These are phyloP conservation scores for Vulpes lagopus DNA, from an alignment of 2,113 vertebrate species.

Conservation along the genomic window DNA sequence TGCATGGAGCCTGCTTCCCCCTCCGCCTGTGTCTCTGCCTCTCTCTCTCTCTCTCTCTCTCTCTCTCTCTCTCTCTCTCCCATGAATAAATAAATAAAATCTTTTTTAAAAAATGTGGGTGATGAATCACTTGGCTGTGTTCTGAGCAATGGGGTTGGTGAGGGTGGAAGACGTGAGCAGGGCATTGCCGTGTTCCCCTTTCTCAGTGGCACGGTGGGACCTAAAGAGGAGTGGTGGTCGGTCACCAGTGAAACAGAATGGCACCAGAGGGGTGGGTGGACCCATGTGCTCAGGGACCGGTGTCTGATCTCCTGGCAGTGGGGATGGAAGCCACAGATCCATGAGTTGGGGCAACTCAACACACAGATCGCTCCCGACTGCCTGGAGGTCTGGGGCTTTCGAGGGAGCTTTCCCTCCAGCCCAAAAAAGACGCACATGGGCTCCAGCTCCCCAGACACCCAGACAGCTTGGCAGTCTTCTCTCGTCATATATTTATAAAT, in stretches of 20 bases:
- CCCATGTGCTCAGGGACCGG: background rate
- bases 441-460: background rate
- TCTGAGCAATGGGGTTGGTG: background rate
- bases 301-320: background rate
- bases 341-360: background rate
- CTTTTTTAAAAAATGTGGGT: no score
- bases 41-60: no score
- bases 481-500: background rate
- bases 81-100: no score
- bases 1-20: no score
- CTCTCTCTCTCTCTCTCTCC: no score
- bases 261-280: background rate
- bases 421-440: fast-evolving
- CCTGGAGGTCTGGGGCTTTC: background rate
- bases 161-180: background rate
- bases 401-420: background rate
- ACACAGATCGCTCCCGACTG: background rate
- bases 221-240: background rate
- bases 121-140: background rate
- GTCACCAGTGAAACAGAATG: background rate
- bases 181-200: background rate
- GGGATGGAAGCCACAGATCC: background rate
- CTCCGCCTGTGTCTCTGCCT: no score
- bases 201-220: background rate
- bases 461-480: background rate